Percentiles rank a stretch among this genome's conserved stretches.
These are phyloP conservation scores for Hyperopisus bebe DNA, from an alignment of 2,113 vertebrate species.

Conservation along the genomic window DNA sequence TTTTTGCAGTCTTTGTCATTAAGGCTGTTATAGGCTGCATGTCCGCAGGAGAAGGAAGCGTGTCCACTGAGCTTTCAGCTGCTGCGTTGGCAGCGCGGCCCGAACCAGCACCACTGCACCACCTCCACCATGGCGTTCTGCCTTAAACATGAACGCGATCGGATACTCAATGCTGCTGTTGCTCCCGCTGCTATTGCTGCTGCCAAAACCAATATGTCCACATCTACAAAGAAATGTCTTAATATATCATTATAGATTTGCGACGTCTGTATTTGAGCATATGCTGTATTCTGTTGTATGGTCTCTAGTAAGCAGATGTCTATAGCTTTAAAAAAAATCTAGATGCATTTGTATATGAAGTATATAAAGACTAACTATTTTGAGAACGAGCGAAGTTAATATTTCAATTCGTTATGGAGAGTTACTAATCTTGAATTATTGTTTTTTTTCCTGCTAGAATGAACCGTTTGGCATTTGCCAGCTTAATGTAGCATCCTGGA, in stretches of 20 bases:
- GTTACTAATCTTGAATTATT: constrained; percentile 23
- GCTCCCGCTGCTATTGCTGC: constrained; percentile 23
- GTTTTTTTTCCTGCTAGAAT: constrained; percentile 45
- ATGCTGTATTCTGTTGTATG: constrained; percentile 26
- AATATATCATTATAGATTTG: constrained; percentile 50
- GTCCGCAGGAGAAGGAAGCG: neutral
- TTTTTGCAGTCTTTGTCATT: neutral
- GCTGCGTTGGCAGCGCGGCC: neutral
- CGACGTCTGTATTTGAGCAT: constrained; percentile 38
- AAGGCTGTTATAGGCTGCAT: neutral
- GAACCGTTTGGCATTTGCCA: constrained; percentile 26
- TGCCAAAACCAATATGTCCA: constrained; percentile 41
- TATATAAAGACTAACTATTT: constrained; percentile 17
- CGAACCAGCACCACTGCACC: neutral
- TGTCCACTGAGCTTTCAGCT: neutral
- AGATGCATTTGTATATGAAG: constrained; percentile 31
- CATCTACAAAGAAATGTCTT: constrained; percentile 55
- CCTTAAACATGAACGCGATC: neutral
- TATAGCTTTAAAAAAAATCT: constrained; percentile 29
- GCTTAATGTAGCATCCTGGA: constrained; percentile 16
- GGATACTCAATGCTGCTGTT: neutral
- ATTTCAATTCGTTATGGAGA: constrained; percentile 16
- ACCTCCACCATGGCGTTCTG: neutral
- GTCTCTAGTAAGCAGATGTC: constrained; percentile 34
- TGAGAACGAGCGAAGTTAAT: constrained; percentile 10